These are phyloP conservation scores for Chaenodraco wilsoni DNA, from an alignment of 2,797 vertebrate species.

Conservation along the genomic window DNA sequence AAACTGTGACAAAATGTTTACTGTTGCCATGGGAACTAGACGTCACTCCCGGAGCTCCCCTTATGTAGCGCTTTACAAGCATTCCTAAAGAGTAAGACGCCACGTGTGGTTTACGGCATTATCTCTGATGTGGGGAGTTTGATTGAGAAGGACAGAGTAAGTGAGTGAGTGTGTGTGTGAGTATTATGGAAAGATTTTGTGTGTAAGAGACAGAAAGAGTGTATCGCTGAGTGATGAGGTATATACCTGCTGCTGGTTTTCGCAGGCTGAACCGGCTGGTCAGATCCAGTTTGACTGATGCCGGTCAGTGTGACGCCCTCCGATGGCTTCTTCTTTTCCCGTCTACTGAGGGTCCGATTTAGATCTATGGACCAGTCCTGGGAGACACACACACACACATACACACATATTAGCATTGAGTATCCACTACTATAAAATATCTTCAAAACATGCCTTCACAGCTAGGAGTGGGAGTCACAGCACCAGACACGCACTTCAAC, in stretches of 20 bases:
- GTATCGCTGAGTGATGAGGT: constrained; percentile 11
- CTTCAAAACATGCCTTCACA: constrained; percentile 31
- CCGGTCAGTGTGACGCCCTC: constrained; percentile 94
- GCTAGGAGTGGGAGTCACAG: constrained; percentile 31
- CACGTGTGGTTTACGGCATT: neutral
- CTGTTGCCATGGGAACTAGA: constrained; percentile 35
- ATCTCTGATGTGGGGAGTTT: constrained; percentile 24
- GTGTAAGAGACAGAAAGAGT: constrained; percentile 5
- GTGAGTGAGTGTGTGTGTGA: neutral
- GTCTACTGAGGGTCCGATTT: constrained; percentile 92
- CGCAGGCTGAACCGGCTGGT: constrained; percentile 82
- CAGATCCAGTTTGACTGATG: constrained; percentile 89
- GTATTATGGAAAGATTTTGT: neutral
- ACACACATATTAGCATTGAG: constrained; percentile 26
- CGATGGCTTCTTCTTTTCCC: constrained; percentile 92
- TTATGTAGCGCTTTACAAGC: constrained; percentile 36
- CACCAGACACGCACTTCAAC: constrained; percentile 40
- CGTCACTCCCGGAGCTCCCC: constrained; percentile 33
- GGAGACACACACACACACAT: constrained; percentile 48
- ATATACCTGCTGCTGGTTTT: constrained; percentile 89
- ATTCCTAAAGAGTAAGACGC: constrained; percentile 39
- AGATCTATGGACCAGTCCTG: constrained; percentile 96
- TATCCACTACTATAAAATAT: neutral
- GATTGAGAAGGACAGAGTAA: neutral
- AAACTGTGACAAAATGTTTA: constrained; percentile 60